phyloP scores from a whole-genome alignment of 2,113 vertebrate species.

The Oncorhynchus tshawytscha region DNA sequence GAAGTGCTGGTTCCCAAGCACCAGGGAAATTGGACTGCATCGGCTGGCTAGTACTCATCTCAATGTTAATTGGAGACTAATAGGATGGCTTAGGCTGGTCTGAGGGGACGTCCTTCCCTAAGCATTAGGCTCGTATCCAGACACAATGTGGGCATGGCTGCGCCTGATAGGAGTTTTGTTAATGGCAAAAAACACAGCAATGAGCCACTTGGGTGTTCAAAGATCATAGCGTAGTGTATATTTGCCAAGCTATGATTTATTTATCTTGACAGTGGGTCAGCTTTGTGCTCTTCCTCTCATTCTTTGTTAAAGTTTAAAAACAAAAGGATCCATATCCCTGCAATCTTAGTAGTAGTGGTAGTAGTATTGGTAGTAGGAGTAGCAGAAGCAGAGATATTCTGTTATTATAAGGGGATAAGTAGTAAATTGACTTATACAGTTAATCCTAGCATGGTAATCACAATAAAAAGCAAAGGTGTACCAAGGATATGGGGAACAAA shows the following conservation, averaged over 20 bases:
- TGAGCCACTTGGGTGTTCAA: conserved; percentile 63
- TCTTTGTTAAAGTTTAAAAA: too few relatives aligned
- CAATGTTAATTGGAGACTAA: conserved; percentile 70
- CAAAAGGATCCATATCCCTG: too few relatives aligned
- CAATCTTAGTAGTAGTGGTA: too few relatives aligned
- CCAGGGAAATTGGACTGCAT: conserved; percentile 30
- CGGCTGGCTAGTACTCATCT: conserved; percentile 62
- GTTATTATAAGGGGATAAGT: too few relatives aligned
- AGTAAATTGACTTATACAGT: too few relatives aligned
- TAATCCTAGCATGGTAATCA: too few relatives aligned
- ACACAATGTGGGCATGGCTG: conserved; percentile 38
- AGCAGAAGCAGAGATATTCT: too few relatives aligned
- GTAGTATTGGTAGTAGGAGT: too few relatives aligned
- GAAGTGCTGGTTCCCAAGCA: conserved; percentile 32
- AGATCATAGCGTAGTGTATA: conserved; percentile 19
- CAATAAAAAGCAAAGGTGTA: too few relatives aligned
- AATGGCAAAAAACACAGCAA: conserved; percentile 63
- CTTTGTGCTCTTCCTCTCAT: too few relatives aligned
- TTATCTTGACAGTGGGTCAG: too few relatives aligned
- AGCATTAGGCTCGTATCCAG: conserved; percentile 48
- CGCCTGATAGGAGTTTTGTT: conserved; percentile 57
- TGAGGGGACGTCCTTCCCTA: conserved; percentile 44
- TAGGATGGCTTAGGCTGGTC: conserved; percentile 55
- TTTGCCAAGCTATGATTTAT: neutral
- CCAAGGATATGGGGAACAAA: too few relatives aligned